These are phyloP conservation scores for Tachysurus vachellii DNA, from an alignment of 2,113 vertebrate species.

Conservation along the genomic window DNA sequence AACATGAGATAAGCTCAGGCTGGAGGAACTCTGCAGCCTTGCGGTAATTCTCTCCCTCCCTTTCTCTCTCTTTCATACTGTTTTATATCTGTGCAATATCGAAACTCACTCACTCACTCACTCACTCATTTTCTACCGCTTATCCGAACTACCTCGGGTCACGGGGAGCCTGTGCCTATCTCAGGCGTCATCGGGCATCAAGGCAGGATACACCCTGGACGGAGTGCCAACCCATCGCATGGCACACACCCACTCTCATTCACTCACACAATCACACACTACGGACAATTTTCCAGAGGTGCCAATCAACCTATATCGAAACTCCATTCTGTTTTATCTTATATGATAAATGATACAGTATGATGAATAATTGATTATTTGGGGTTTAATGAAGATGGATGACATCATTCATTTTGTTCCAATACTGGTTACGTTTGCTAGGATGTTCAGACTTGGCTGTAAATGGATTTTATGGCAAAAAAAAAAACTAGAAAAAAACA, in stretches of 20 bases:
- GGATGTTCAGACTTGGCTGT: background rate
- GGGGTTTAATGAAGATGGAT: background rate
- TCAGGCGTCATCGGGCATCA: too few relatives aligned
- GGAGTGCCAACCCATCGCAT: too few relatives aligned
- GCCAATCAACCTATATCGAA: too few relatives aligned
- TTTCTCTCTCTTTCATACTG: background rate
- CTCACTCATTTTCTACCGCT: too few relatives aligned
- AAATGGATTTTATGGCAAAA: background rate
- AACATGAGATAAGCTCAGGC: background rate
- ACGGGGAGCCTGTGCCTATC: too few relatives aligned
- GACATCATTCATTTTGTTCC: background rate
- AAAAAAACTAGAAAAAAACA: background rate
- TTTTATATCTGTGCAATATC: background rate
- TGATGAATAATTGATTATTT: background rate
- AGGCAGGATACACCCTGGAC: too few relatives aligned
- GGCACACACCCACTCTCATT: too few relatives aligned
- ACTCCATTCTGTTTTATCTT: background rate
- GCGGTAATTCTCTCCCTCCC: background rate
- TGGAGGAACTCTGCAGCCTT: constrained; percentile 23
- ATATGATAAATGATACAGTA: background rate
- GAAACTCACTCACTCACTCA: too few relatives aligned
- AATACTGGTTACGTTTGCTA: background rate
- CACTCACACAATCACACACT: too few relatives aligned
- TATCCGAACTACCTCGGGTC: too few relatives aligned
- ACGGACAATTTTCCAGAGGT: too few relatives aligned